Conservation (phyloP, 2,797 vertebrate genomes). For the Threskiornis aethiopicus region DNA sequence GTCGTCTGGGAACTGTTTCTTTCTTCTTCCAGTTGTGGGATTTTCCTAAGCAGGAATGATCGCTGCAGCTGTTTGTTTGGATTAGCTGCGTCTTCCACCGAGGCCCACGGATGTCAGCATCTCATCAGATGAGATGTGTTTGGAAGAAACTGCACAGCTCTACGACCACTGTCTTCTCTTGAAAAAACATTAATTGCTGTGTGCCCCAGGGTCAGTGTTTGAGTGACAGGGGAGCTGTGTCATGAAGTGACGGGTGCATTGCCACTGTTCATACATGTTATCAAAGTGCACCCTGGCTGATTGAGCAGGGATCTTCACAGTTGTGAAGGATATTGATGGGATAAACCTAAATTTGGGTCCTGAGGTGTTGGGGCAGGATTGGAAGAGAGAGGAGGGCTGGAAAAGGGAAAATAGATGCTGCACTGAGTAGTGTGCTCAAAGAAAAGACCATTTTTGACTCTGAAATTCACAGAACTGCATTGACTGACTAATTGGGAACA, state of each 20-base stretch:
- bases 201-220: fast-evolving
- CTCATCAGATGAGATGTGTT: background rate
- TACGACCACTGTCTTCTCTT: background rate
- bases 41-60: background rate
- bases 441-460: background rate
- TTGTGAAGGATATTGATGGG: background rate
- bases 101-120: fast-evolving
- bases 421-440: background rate
- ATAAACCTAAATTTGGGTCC: background rate
- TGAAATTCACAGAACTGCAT: background rate
- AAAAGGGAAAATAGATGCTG: background rate
- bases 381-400: background rate
- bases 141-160: background rate
- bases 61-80: background rate
- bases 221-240: background rate
- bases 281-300: background rate
- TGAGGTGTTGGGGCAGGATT: background rate
- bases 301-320: background rate
- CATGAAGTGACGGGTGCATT: too few relatives aligned
- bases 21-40: background rate
- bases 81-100: fast-evolving
- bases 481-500: background rate
- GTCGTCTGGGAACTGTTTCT: background rate
- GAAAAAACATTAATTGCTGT: background rate
- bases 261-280: fast-evolving